phyloP scores from a whole-genome alignment of 2,797 vertebrate genomes.

The Neopelma chrysocephalum region DNA sequence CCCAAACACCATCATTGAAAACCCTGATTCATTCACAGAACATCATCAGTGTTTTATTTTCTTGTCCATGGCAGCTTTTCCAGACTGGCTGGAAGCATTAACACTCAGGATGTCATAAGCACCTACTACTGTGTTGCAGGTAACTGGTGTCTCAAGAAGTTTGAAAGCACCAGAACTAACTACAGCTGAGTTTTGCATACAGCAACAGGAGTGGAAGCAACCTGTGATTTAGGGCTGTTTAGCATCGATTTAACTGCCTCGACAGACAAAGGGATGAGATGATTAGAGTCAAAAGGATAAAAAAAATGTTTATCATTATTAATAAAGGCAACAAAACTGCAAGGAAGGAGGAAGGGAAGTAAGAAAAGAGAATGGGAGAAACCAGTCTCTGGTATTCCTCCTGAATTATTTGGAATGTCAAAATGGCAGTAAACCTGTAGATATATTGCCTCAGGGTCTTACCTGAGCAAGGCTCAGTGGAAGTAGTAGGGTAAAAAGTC shows the following conservation, averaged over 20 bases:
- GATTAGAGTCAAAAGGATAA: not conserved
- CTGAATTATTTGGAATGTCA: not conserved
- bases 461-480: not conserved
- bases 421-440: not conserved
- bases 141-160: not conserved
- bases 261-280: not conserved
- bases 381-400: not conserved
- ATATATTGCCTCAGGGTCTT: not conserved
- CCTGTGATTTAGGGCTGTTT: not conserved
- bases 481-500: not conserved
- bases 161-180: not conserved
- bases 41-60: not conserved
- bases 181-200: not conserved
- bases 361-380: not conserved
- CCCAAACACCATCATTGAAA: not conserved
- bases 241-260: rapidly evolving
- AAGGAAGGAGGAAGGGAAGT: not conserved
- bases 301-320: not conserved
- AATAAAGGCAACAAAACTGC: not conserved
- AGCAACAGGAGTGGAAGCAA: not conserved
- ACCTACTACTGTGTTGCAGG: slow-evolving; percentile 1
- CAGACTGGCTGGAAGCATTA: slow-evolving; percentile 27
- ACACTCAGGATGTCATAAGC: slow-evolving; percentile 34
- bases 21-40: not conserved
- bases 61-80: not conserved